phyloP scores from a whole-genome alignment of 2,113 vertebrate genomes.

The Lutjanus erythropterus region DNA sequence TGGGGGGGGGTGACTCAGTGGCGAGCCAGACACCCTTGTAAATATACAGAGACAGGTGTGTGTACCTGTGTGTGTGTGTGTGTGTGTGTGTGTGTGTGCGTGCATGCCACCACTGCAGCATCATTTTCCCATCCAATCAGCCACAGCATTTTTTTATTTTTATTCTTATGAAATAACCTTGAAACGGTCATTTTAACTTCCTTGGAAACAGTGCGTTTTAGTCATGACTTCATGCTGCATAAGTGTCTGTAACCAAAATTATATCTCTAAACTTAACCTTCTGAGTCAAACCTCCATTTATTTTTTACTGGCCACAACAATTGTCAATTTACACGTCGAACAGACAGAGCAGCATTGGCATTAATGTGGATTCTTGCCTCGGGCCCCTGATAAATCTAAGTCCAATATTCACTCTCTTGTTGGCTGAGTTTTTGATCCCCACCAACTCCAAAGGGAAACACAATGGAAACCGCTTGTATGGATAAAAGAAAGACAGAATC shows the following conservation, averaged over 20 bases:
- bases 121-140: background rate
- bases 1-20: conserved; percentile 51
- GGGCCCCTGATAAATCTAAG: background rate
- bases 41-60: conserved; percentile 12
- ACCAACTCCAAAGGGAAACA: background rate
- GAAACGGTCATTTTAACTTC: background rate
- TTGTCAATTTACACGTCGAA: background rate
- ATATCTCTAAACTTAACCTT: background rate
- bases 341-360: background rate
- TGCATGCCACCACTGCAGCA: background rate
- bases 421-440: background rate
- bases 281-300: background rate
- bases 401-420: background rate
- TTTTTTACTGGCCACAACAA: background rate
- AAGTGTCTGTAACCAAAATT: background rate
- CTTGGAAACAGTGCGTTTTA: background rate
- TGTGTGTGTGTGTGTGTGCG: conserved; percentile 3
- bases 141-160: background rate
- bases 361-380: background rate
- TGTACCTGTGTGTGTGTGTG: background rate
- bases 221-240: background rate
- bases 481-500: too few species aligned
- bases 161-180: background rate
- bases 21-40: conserved; percentile 22
- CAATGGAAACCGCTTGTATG: too few species aligned